phyloP scores from a whole-genome alignment of 2,113 vertebrate species.

The Lagopus muta region DNA sequence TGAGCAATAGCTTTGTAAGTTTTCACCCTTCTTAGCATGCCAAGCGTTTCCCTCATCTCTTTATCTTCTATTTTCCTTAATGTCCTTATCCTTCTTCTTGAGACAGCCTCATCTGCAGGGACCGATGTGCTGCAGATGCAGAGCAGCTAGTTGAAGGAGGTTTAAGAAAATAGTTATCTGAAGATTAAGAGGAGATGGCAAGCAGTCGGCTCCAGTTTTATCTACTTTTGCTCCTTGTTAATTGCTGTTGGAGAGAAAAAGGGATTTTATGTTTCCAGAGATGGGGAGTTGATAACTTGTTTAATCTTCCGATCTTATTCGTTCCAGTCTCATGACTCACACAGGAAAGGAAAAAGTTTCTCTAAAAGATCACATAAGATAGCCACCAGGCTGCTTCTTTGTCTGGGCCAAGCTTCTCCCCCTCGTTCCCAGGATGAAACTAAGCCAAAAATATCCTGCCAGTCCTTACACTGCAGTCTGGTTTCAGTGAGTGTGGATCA shows the following conservation, averaged over 20 bases:
- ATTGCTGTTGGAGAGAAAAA: conserved; percentile 19
- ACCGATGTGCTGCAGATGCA: not conserved
- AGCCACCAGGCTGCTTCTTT: not conserved
- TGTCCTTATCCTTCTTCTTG: conserved; percentile 23
- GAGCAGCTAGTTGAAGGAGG: not conserved
- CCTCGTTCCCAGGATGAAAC: not conserved
- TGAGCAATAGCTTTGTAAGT: not conserved
- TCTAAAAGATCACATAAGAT: not conserved
- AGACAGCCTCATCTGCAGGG: conserved; percentile 16
- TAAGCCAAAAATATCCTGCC: not conserved
- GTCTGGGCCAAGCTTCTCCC: not conserved
- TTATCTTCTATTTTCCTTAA: conserved; percentile 30
- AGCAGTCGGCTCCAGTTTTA: not conserved
- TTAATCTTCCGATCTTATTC: not conserved
- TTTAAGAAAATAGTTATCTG: not conserved
- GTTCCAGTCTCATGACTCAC: conserved; percentile 26
- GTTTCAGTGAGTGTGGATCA: not conserved
- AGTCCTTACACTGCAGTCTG: not conserved
- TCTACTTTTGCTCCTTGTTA: conserved; percentile 31
- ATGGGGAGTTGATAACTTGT: conserved; percentile 13
- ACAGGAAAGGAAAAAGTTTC: not conserved
- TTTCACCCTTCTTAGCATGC: not conserved
- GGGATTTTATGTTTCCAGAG: not conserved
- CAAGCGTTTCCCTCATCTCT: not conserved
- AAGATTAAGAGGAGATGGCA: conserved; percentile 9